Base-by-base conservation (phyloP, 2,113 vertebrate species). In the Campylorhamphus procurvoides region DNA sequence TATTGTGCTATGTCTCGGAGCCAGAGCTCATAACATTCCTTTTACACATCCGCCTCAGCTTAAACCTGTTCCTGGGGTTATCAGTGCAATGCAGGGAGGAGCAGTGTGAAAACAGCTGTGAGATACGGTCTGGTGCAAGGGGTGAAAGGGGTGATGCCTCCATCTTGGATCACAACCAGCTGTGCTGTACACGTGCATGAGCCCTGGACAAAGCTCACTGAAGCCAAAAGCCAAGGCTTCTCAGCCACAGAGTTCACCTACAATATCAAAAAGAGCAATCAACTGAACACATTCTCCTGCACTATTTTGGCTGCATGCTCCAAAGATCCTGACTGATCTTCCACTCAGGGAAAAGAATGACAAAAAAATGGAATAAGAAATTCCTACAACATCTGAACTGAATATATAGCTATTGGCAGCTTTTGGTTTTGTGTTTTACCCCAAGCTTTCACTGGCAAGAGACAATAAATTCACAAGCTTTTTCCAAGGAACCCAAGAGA, bases 371-470 rank as follows among this genome's bases (percentile, higher is more conserved):
- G 74, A 91, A 13, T 47, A 87, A 89, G 47, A 90, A 95, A 95
- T 91, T 97, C 93, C 87, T 90, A 66, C 81, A 95, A 84, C 95
- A 96, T 97, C 96, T 97, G 97, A 97, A 95, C 78, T 84, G 87
- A 96, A 97, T 97, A 97, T 96, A 95, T 82, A 86, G 89, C 85
- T 87, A 92, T 94, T 97, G 97, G 95, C 95, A 94, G 95, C 95
- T 96, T 95, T 96, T 63, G 66, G 94, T 82, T 93, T 95, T 97
- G 86, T 93, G 88, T 97, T 96, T 96, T 96, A 96, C 84, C 88
- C 94, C 5, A 29, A 95, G 94, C 86, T 97, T 91, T 93, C 95
- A 94, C 96, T 96, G 97, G 95, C 96, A 96, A 84, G 88, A 96
- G 94, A 95, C 85, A 7, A 84, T 84, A 91, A 96, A 96, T 96